Conservation (phyloP, 2,888 invertebrate species). For the Cheilosia variabilis region DNA sequence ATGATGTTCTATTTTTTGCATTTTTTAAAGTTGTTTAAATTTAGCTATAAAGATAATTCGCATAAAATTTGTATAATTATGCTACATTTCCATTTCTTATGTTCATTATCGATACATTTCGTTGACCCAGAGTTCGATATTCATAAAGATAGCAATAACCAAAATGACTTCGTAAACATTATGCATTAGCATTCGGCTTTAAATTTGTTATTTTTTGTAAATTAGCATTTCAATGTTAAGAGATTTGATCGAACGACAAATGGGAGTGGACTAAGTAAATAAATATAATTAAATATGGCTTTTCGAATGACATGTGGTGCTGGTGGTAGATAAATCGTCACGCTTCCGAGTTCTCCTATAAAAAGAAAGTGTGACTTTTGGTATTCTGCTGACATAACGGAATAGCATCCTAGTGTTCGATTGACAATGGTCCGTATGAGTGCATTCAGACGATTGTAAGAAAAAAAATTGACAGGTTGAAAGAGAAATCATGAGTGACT, state of each 20-base stretch:
- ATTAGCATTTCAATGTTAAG: conserved; percentile 42
- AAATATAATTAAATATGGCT: too few relatives aligned
- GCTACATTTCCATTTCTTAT: background rate
- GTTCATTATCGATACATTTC: background rate
- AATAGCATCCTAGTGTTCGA: too few relatives aligned
- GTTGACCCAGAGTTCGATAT: background rate
- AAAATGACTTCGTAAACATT: background rate
- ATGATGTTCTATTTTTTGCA: too few relatives aligned
- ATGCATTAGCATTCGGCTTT: background rate
- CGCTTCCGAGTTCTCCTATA: too few relatives aligned
- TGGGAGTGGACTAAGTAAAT: conserved; percentile 10
- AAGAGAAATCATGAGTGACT: too few relatives aligned
- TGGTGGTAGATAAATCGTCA: too few relatives aligned
- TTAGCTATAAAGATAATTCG: background rate
- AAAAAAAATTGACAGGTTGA: too few relatives aligned
- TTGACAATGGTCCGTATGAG: too few relatives aligned
- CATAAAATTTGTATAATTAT: background rate
- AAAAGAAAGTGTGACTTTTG: too few relatives aligned
- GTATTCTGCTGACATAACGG: too few relatives aligned
- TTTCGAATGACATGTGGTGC: background rate
- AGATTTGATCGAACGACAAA: conserved; percentile 16
- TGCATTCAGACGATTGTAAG: too few relatives aligned
- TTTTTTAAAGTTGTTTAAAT: too few relatives aligned
- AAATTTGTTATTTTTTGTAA: background rate
- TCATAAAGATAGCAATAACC: background rate